These are phyloP conservation scores for Metalampra italica DNA, from an alignment of 2,888 invertebrate genomes.

Conservation along the genomic window DNA sequence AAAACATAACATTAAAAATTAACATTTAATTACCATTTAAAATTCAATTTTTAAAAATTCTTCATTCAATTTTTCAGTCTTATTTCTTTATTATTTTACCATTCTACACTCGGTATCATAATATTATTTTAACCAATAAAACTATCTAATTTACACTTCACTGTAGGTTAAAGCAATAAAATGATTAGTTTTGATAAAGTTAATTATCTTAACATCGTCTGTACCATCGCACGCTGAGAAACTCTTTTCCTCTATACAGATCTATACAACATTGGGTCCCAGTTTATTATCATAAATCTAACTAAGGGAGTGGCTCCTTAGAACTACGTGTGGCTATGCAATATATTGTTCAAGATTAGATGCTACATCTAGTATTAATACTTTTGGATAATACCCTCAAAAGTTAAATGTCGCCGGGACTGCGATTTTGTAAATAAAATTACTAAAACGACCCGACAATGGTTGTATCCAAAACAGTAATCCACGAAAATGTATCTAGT, in stretches of 20 bases:
- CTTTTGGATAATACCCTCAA: slow-evolving; percentile 5
- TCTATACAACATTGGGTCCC: slow-evolving; percentile 13
- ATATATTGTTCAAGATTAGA: slow-evolving; percentile 1
- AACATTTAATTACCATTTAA: too few relatives aligned
- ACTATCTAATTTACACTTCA: too few relatives aligned
- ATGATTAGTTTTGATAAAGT: slow-evolving; percentile 6
- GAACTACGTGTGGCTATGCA: background rate
- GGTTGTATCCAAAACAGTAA: slow-evolving; percentile 8
- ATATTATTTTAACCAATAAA: too few relatives aligned
- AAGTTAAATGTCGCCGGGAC: too few relatives aligned
- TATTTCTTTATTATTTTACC: too few relatives aligned
- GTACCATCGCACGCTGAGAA: slow-evolving; percentile 5
- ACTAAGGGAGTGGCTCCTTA: slow-evolving; percentile 16
- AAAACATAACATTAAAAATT: too few relatives aligned
- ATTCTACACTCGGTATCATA: background rate
- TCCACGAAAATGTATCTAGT: slow-evolving; percentile 14
- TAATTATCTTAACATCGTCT: slow-evolving; percentile 18
- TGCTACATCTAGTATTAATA: background rate
- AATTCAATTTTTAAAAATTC: too few relatives aligned
- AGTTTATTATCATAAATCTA: slow-evolving; percentile 26
- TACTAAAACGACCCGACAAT: background rate
- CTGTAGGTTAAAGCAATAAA: background rate
- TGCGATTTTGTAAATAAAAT: too few relatives aligned
- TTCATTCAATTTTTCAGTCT: too few relatives aligned
- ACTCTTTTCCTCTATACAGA: too few relatives aligned